Evolutionary conservation across 2,888 invertebrate species (phyloP).

Genomic region (Sesia bembeciformis): DNA sequence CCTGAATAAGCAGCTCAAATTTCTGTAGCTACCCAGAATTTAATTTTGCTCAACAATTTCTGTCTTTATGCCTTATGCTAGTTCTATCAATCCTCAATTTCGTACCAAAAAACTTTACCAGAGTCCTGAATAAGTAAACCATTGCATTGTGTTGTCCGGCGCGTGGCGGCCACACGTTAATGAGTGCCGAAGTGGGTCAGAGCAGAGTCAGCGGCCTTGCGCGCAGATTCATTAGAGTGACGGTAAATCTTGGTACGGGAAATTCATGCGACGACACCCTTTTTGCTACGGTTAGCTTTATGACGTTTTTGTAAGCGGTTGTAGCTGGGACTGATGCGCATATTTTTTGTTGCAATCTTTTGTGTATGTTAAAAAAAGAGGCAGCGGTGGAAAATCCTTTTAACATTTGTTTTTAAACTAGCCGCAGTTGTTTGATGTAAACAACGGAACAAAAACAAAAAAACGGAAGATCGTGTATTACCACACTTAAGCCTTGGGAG

Average conservation of each 20-base stretch:
- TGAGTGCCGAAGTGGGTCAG: conserved; percentile 27
- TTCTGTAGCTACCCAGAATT: too few species aligned
- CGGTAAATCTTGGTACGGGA: conserved; percentile 13
- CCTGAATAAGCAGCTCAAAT: too few species aligned
- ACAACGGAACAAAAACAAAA: too few species aligned
- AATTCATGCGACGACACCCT: conserved; percentile 2
- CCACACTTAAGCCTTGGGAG: too few species aligned
- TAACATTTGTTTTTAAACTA: too few species aligned
- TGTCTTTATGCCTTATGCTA: not conserved
- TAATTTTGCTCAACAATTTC: too few species aligned
- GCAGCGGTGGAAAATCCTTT: too few species aligned
- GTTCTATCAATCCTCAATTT: not conserved
- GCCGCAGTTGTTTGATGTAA: too few species aligned
- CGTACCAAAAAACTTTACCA: not conserved
- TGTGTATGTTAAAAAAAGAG: too few species aligned
- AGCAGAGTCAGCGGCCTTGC: conserved; percentile 16
- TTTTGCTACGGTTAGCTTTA: not conserved
- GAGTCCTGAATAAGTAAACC: conserved; percentile 35
- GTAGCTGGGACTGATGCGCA: not conserved
- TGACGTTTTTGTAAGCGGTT: not conserved
- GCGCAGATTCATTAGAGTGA: conserved; percentile 19
- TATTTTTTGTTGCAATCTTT: too few species aligned
- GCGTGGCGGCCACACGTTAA: conserved; percentile 54
- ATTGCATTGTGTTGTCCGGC: conserved; percentile 39
- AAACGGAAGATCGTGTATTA: too few species aligned